These are phyloP conservation scores for Anneissia japonica DNA, from an alignment of 35 echinoderm and acorn worm genomes.

Conservation along the genomic window DNA sequence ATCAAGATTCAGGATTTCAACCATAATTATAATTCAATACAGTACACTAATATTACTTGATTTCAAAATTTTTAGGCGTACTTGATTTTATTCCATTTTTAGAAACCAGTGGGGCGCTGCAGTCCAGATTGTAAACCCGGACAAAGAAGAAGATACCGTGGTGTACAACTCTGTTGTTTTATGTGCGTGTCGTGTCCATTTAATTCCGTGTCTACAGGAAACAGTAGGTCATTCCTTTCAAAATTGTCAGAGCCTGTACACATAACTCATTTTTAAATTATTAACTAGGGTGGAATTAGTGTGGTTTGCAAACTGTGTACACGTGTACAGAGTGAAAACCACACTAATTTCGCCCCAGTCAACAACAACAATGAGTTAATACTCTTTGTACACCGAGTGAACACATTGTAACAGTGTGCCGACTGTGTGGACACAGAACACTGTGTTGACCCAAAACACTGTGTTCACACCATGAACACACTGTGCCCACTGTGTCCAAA, in stretches of 20 bases:
- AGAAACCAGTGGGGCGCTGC: background rate
- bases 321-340: too few relatives aligned
- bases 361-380: too few relatives aligned
- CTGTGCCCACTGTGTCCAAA: too few relatives aligned
- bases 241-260: background rate
- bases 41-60: background rate
- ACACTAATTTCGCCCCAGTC: too few relatives aligned
- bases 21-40: background rate
- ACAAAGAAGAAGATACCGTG: background rate
- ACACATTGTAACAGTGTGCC: too few relatives aligned
- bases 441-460: too few relatives aligned
- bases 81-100: too few relatives aligned
- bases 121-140: background rate
- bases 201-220: background rate
- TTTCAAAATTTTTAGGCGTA: background rate
- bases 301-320: too few relatives aligned
- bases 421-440: too few relatives aligned
- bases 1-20: background rate
- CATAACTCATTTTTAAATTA: background rate
- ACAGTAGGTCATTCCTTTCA: background rate
- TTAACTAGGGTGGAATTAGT: too few relatives aligned
- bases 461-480: too few relatives aligned
- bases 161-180: background rate
- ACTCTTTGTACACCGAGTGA: too few relatives aligned
- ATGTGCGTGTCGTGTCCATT: background rate